Conservation (phyloP, 2,797 vertebrate species). For the Xiphorhynchus erythropygius region DNA sequence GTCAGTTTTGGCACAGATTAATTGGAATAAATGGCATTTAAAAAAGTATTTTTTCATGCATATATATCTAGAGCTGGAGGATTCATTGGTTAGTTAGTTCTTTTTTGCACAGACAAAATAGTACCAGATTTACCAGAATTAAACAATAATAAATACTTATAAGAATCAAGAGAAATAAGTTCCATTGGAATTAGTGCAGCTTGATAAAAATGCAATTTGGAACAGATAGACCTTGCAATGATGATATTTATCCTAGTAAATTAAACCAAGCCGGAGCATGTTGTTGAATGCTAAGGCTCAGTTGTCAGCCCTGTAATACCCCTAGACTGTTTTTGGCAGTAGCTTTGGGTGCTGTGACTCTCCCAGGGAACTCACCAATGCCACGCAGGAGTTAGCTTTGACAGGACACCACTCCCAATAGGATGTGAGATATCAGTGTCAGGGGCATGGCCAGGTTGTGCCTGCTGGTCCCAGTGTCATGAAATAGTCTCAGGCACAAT, state of each 20-base stretch:
- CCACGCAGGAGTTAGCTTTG: neutral
- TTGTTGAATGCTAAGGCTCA: neutral
- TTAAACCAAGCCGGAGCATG: neutral
- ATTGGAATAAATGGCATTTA: neutral
- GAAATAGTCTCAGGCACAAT: neutral
- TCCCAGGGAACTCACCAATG: neutral
- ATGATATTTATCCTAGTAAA: neutral
- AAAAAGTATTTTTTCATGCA: neutral
- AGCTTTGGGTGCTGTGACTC: neutral
- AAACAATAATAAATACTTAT: neutral
- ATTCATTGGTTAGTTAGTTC: neutral
- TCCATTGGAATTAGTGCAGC: neutral
- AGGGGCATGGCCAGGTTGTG: neutral
- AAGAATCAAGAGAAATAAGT: neutral
- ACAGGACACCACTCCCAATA: neutral
- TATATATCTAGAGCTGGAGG: neutral
- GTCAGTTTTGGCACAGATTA: neutral
- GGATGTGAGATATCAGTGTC: neutral
- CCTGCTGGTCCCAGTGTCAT: neutral
- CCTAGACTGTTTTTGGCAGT: neutral
- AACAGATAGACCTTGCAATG: neutral
- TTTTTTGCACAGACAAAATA: neutral
- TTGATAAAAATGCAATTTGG: neutral
- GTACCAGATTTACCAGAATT: neutral
- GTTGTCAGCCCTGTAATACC: neutral